A percentile compares a stretch with the other conserved stretches of the same genome.
phyloP scores from a whole-genome alignment of 1,140 invertebrate species.

The Drosophila sucinea region DNA sequence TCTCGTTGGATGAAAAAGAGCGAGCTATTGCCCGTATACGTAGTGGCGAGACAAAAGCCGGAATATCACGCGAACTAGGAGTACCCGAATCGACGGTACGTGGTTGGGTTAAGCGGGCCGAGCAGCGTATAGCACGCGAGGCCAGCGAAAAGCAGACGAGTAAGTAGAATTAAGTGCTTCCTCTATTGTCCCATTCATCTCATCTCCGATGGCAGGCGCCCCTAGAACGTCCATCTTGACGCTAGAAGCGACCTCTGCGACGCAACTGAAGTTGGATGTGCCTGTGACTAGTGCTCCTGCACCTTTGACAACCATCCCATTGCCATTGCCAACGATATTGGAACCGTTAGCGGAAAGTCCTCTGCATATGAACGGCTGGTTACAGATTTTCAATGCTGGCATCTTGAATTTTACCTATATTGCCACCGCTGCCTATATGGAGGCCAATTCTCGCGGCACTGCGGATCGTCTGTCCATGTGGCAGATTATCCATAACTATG shows the following conservation, averaged over 20 bases:
- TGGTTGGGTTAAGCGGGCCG: conserved; percentile 68
- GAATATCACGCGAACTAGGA: conserved; percentile 65
- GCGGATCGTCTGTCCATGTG: conserved; percentile 49
- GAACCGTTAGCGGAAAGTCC: conserved; percentile 35
- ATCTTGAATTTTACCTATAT: conserved; percentile 66
- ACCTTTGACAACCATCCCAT: conserved; percentile 16
- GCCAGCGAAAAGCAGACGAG: conserved; percentile 12
- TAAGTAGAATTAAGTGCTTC: conserved; percentile 19
- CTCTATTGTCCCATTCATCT: too few species aligned
- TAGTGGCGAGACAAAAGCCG: conserved; percentile 66
- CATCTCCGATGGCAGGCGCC: too few species aligned
- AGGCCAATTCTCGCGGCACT: conserved; percentile 45
- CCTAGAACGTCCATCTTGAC: neutral
- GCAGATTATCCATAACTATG: conserved; percentile 65
- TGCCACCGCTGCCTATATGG: conserved; percentile 50
- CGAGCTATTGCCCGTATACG: conserved; percentile 65
- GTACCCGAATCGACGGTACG: conserved; percentile 72
- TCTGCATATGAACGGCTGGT: conserved; percentile 44
- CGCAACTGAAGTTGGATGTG: too few species aligned
- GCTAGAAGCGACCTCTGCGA: neutral
- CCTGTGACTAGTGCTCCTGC: conserved; percentile 4
- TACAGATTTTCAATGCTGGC: conserved; percentile 69
- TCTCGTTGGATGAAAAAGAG: conserved; percentile 65
- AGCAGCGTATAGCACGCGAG: conserved; percentile 58
- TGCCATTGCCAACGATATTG: neutral